Evolutionary conservation across 1,140 invertebrate genomes (phyloP).

Genomic region (Phortica variegata): DNA sequence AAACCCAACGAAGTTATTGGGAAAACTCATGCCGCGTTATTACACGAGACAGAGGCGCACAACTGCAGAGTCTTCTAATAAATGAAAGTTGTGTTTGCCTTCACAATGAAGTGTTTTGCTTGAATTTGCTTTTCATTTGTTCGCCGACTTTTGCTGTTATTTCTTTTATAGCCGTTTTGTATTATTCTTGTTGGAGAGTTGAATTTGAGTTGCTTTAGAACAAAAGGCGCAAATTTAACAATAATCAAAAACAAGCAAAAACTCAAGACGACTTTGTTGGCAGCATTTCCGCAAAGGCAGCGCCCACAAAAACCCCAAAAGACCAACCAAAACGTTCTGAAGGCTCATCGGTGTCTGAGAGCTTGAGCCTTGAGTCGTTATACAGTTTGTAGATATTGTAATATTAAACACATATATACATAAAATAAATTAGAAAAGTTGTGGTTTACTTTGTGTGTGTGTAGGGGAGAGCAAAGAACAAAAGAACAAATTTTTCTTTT

Average conservation of each 20-base stretch:
- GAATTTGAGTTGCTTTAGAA: constrained; percentile 28
- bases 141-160: neutral
- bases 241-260: constrained; percentile 7
- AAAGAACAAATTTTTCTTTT: no score
- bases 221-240: constrained; percentile 28
- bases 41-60: no score
- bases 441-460: constrained; percentile 17
- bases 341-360: no score
- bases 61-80: no score
- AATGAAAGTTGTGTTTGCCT: constrained; percentile 6
- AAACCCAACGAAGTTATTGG: neutral
- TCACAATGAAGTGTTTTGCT: constrained; percentile 12
- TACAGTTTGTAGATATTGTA: constrained; percentile 39
- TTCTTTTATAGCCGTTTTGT: neutral
- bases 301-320: constrained; percentile 31
- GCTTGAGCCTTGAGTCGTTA: no score
- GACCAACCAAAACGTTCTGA: no score
- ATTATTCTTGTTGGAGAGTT: neutral
- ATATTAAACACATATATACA: constrained; percentile 34
- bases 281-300: no score
- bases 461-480: no score
- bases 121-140: constrained; percentile 7
- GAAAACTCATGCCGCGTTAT: constrained; percentile 21
- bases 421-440: constrained; percentile 50
- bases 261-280: no score